These are phyloP conservation scores for Platichthys stellatus DNA, from an alignment of 2,113 vertebrate genomes.

Conservation along the genomic window DNA sequence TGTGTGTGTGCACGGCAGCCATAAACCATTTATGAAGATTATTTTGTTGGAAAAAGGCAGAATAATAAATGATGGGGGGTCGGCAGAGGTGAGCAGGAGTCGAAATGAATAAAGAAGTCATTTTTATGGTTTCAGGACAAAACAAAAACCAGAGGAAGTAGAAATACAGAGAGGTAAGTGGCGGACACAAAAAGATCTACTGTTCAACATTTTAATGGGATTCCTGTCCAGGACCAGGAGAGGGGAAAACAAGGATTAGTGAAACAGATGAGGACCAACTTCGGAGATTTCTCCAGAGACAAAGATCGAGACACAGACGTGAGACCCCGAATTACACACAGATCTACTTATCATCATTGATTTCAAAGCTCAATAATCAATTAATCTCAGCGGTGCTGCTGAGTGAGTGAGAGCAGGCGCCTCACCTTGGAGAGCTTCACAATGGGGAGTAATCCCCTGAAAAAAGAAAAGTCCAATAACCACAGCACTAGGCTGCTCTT, in stretches of 20 bases:
- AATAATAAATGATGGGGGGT: conserved; percentile 30
- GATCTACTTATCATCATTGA: conserved; percentile 70
- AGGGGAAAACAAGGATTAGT: conserved; percentile 32
- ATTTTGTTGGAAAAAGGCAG: conserved; percentile 26
- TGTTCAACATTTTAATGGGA: conserved; percentile 46
- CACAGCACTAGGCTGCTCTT: conserved; percentile 29
- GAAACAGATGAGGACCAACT: conserved; percentile 48
- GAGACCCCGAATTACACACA: conserved; percentile 57
- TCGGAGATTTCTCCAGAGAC: conserved; percentile 61
- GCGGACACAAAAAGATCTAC: conserved; percentile 6
- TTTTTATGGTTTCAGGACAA: not conserved
- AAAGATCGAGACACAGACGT: conserved; percentile 56
- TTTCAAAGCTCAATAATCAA: conserved; percentile 69
- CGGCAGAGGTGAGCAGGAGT: conserved; percentile 18
- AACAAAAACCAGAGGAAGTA: not conserved
- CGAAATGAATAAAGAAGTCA: conserved; percentile 11
- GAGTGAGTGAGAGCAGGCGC: conserved; percentile 54
- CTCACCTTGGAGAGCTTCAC: conserved; percentile 33
- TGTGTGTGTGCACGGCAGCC: not conserved
- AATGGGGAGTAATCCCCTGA: conserved; percentile 52
- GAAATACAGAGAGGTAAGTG: conserved; percentile 12
- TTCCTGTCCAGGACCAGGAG: conserved; percentile 23
- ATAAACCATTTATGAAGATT: conserved; percentile 38
- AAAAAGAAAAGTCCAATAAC: conserved; percentile 37
- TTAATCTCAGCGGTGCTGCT: conserved; percentile 57